phyloP scores from a whole-genome alignment of 1,140 invertebrate genomes.

The Anoplophora glabripennis region DNA sequence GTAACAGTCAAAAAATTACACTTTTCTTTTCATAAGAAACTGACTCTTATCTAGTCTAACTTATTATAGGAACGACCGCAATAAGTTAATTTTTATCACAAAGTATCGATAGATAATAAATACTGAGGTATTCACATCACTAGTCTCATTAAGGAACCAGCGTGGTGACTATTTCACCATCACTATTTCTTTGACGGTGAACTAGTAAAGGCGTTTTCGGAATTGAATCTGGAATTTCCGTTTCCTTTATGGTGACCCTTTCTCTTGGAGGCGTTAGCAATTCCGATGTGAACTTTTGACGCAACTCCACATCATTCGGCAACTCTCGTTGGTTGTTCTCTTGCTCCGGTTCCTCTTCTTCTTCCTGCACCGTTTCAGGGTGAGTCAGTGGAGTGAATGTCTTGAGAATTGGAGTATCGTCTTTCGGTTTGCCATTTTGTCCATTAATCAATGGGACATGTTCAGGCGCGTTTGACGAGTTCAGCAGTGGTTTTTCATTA shows the following conservation, averaged over 20 bases:
- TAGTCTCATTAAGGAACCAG: slow-evolving; percentile 20
- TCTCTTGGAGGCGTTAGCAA: slow-evolving; percentile 55
- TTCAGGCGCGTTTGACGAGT: slow-evolving; percentile 27
- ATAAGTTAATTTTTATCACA: slow-evolving; percentile 42
- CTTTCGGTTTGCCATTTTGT: slow-evolving; percentile 38
- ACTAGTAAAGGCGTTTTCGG: slow-evolving; percentile 65
- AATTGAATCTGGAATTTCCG: slow-evolving; percentile 57
- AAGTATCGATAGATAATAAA: slow-evolving; percentile 30
- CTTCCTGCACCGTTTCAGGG: slow-evolving; percentile 34
- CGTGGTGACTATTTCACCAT: slow-evolving; percentile 41
- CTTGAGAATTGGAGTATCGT: slow-evolving; percentile 40
- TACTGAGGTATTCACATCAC: slow-evolving; percentile 33
- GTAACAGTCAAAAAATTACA: slow-evolving; percentile 9
- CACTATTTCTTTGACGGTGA: slow-evolving; percentile 38
- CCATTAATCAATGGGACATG: slow-evolving; percentile 40
- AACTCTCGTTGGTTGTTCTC: slow-evolving; percentile 40
- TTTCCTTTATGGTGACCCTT: slow-evolving; percentile 62
- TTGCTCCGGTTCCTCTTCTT: slow-evolving; percentile 40
- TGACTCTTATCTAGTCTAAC: neutral
- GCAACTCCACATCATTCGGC: slow-evolving; percentile 48
- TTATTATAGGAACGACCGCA: slow-evolving; percentile 29
- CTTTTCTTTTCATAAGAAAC: neutral
- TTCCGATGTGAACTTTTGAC: slow-evolving; percentile 36
- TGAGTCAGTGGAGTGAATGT: slow-evolving; percentile 25
- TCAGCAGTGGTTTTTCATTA: slow-evolving; percentile 36